phyloP scores from a whole-genome alignment of 2,888 invertebrate genomes.

The Hetaerina titia region DNA sequence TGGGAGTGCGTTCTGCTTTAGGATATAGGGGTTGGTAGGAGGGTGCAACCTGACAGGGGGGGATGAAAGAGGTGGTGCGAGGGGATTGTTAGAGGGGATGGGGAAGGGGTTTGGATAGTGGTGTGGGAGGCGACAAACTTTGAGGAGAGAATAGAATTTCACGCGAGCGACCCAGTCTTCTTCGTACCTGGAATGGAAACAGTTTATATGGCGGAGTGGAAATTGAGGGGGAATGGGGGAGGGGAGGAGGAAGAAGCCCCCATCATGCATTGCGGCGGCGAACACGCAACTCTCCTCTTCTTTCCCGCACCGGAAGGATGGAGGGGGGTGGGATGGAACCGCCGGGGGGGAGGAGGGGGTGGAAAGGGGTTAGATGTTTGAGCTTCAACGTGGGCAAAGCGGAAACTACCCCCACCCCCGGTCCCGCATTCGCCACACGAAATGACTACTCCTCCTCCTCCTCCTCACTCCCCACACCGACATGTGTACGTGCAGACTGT shows the following conservation, averaged over 20 bases:
- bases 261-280: neutral
- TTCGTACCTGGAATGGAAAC: neutral
- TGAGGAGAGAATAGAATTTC: neutral
- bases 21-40: neutral
- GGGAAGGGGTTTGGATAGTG: neutral
- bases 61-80: too few species aligned
- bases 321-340: neutral
- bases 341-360: neutral
- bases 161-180: neutral
- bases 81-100: neutral
- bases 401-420: neutral
- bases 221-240: neutral
- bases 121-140: too few species aligned
- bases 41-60: too few species aligned
- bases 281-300: slow-evolving; percentile 27
- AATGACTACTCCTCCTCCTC: too few species aligned
- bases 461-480: neutral
- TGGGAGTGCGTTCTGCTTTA: neutral
- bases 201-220: neutral
- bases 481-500: neutral
- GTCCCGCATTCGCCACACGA: neutral
- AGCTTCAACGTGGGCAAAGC: neutral
- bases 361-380: neutral
- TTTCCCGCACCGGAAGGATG: neutral
- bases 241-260: neutral